These are phyloP conservation scores for Circaetus cinerascens DNA, from an alignment of 2,113 vertebrate genomes.

Conservation along the genomic window DNA sequence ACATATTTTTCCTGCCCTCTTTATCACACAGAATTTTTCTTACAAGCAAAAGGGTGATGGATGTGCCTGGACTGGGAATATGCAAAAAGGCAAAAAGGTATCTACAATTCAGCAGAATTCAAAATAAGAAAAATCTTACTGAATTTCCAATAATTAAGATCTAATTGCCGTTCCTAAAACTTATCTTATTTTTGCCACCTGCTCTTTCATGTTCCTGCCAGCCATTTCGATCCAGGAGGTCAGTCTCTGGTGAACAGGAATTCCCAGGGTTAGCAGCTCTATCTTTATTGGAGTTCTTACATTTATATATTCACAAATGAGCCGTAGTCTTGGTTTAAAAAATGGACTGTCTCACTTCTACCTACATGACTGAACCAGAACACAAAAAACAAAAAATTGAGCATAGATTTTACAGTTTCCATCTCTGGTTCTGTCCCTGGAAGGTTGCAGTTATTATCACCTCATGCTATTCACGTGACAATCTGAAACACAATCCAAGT, in stretches of 20 bases:
- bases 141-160: background rate
- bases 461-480: background rate
- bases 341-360: background rate
- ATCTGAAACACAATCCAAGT: background rate
- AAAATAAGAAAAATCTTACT: background rate
- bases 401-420: background rate
- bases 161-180: background rate
- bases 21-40: background rate
- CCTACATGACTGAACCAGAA: background rate
- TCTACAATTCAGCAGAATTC: background rate
- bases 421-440: background rate
- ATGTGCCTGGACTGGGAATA: background rate
- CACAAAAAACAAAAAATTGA: background rate
- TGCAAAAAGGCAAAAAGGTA: background rate
- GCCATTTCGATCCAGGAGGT: background rate
- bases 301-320: background rate
- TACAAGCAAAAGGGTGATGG: background rate
- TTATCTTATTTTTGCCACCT: background rate
- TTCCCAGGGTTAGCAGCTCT: background rate
- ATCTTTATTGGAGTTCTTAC: background rate
- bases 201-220: background rate
- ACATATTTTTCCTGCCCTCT: background rate
- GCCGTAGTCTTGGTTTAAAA: background rate
- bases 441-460: background rate
- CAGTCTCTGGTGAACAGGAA: background rate